phyloP scores from a whole-genome alignment of 2,113 vertebrate species.

The Toxotes jaculatrix region DNA sequence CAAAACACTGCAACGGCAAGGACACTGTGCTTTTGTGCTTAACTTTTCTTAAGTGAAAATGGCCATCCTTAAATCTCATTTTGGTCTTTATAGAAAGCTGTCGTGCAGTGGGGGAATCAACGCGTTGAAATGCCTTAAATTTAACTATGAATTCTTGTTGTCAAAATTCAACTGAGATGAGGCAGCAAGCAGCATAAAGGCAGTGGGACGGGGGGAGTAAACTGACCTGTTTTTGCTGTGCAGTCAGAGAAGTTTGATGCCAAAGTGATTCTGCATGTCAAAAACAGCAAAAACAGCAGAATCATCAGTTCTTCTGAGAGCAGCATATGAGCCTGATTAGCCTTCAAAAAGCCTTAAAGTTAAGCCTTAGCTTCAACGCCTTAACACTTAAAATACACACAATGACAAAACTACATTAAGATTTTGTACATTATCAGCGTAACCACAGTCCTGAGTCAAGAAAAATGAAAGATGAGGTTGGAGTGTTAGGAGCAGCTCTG shows the following conservation, averaged over 20 bases:
- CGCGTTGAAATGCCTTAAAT: conserved; percentile 29
- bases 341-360: not conserved
- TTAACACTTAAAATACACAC: not conserved
- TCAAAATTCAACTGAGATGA: conserved; percentile 4
- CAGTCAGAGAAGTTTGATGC: conserved; percentile 25
- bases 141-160: conserved; percentile 24
- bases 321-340: not conserved
- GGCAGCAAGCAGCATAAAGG: not conserved
- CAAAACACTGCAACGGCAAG: conserved; percentile 67
- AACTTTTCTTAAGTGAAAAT: conserved; percentile 40
- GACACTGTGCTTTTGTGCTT: conserved; percentile 61
- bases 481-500: not conserved
- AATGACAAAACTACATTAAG: not conserved
- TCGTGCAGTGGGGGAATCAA: conserved; percentile 38
- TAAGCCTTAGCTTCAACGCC: not conserved
- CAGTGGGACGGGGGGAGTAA: not conserved
- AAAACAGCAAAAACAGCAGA: conserved; percentile 24
- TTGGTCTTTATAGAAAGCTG: conserved; percentile 6
- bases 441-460: not conserved
- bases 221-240: conserved; percentile 28
- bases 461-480: not conserved
- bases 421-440: not conserved
- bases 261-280: conserved; percentile 27
- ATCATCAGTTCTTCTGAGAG: conserved; percentile 10
- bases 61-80: conserved; percentile 14